Evolutionary conservation across 2,797 vertebrate genomes (phyloP).

Genomic region (Australoheros facetus): DNA sequence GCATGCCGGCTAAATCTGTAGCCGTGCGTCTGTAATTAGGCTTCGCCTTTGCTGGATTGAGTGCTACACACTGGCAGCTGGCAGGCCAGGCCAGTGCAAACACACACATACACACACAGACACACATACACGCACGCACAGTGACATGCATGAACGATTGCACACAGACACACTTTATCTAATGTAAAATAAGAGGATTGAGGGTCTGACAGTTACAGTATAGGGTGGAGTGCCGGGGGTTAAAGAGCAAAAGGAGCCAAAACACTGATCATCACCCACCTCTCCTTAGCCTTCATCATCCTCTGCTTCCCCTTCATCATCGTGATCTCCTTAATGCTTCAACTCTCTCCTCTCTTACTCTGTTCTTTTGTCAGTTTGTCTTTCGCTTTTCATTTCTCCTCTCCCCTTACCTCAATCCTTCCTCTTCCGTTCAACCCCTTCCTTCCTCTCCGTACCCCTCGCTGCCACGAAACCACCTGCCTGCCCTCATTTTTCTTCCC

Average conservation of each 20-base stretch:
- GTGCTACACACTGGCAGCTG: slow-evolving; percentile 84
- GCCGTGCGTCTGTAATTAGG: slow-evolving; percentile 87
- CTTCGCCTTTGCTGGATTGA: slow-evolving; percentile 76
- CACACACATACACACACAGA: slow-evolving; percentile 23
- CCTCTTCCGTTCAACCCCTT: slow-evolving; percentile 4
- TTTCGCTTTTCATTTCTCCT: slow-evolving; percentile 24
- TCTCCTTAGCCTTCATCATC: slow-evolving; percentile 8
- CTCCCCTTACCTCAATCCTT: neutral
- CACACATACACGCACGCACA: slow-evolving; percentile 6
- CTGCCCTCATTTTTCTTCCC: slow-evolving; percentile 24
- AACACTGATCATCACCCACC: neutral
- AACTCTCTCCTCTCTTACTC: slow-evolving; percentile 4
- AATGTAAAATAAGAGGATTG: slow-evolving; percentile 47
- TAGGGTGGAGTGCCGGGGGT: slow-evolving; percentile 19
- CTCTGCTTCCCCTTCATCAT: slow-evolving; percentile 6
- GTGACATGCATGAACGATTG: slow-evolving; percentile 32
- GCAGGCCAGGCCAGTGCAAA: slow-evolving; percentile 63
- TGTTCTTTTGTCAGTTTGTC: neutral
- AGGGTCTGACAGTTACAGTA: slow-evolving; percentile 42
- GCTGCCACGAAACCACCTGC: slow-evolving; percentile 16
- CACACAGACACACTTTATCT: slow-evolving; percentile 51
- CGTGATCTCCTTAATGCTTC: slow-evolving; percentile 1
- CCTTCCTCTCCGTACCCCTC: neutral
- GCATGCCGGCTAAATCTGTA: slow-evolving; percentile 88
- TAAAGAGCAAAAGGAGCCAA: slow-evolving; percentile 18